phyloP scores from a whole-genome alignment of 1,140 invertebrate genomes.

The Eupeodes corollae region DNA sequence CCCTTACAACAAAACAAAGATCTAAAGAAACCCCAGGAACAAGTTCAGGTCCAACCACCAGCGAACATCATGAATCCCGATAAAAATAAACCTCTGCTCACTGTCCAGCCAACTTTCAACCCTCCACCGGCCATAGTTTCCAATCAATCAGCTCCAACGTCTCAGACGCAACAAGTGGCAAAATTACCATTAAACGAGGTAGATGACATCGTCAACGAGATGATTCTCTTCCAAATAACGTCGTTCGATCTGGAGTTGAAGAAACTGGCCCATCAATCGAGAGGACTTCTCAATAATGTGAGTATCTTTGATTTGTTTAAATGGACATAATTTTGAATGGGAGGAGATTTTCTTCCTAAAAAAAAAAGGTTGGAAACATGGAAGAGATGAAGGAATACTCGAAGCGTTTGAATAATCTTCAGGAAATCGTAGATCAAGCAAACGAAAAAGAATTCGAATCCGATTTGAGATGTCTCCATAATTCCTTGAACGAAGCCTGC shows the following conservation, averaged over 20 bases:
- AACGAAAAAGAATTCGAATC: conserved; percentile 35
- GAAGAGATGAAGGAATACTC: conserved; percentile 41
- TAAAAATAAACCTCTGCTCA: conserved; percentile 23
- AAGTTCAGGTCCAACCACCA: neutral
- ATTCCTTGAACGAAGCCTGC: conserved; percentile 48
- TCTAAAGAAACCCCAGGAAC: neutral
- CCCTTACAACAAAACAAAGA: too few species aligned
- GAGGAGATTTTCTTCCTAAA: neutral
- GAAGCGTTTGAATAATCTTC: conserved; percentile 40
- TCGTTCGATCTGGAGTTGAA: conserved; percentile 51
- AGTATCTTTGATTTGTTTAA: conserved; percentile 1
- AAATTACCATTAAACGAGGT: conserved; percentile 14
- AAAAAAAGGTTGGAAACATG: conserved; percentile 39
- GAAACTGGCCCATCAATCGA: conserved; percentile 42
- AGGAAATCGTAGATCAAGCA: conserved; percentile 41
- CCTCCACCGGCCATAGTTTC: conserved; percentile 6
- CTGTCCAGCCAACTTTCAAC: conserved; percentile 21
- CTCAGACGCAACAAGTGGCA: neutral
- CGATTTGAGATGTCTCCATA: conserved; percentile 40
- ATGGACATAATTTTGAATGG: neutral
- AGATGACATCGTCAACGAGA: conserved; percentile 20
- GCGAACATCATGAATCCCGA: neutral
- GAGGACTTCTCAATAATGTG: conserved; percentile 40
- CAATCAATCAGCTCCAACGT: neutral
- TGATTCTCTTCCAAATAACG: conserved; percentile 43